These are phyloP conservation scores for Acrossocheilus fasciatus DNA, from an alignment of 2,797 vertebrate genomes.

Conservation along the genomic window DNA sequence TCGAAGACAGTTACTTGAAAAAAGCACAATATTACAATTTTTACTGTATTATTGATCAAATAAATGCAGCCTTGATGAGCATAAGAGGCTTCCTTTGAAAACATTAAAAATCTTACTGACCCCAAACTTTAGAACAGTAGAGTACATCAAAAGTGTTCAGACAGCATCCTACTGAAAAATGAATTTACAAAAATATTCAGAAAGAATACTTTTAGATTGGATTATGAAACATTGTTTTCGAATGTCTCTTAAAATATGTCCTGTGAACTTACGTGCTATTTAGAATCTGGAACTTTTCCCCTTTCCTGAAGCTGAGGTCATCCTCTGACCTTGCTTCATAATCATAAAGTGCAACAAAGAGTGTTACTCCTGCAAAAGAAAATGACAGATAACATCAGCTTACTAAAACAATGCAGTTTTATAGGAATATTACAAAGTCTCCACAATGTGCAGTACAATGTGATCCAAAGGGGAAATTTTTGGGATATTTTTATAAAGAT, in stretches of 20 bases:
- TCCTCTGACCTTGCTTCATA: constrained; percentile 98
- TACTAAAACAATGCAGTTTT: neutral
- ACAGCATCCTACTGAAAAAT: neutral
- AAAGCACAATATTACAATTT: neutral
- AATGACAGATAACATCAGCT: constrained; percentile 10
- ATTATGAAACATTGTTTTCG: neutral
- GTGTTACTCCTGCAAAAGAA: constrained; percentile 88
- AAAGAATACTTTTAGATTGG: neutral
- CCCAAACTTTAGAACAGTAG: neutral
- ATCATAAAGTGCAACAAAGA: constrained; percentile 99
- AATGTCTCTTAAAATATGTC: neutral
- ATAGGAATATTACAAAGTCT: neutral
- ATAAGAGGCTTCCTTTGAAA: neutral
- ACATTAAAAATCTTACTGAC: neutral
- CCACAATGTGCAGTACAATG: neutral
- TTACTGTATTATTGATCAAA: neutral
- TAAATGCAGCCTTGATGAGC: neutral
- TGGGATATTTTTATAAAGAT: neutral
- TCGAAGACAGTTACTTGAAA: neutral
- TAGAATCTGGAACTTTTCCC: constrained; percentile 98
- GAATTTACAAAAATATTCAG: neutral
- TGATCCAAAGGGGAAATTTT: neutral
- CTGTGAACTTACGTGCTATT: constrained; percentile 96
- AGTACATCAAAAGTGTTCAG: too few species aligned
- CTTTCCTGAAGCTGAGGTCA: constrained; percentile 99